These are phyloP conservation scores for Trichogramma dendrolimi DNA, from an alignment of 2,888 invertebrate species.

Conservation along the genomic window DNA sequence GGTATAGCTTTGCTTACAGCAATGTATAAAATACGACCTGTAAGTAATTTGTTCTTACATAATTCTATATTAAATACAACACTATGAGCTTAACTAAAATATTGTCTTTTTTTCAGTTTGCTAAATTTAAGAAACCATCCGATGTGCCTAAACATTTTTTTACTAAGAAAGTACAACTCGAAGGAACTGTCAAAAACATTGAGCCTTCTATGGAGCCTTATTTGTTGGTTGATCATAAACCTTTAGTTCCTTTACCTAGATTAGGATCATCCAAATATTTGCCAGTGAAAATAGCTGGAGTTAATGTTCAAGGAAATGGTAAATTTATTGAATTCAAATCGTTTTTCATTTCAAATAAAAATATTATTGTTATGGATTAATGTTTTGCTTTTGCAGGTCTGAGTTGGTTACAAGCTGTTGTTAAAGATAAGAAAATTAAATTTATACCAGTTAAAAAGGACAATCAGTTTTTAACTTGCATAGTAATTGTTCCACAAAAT, in stretches of 20 bases:
- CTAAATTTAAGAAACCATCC: conserved; percentile 60
- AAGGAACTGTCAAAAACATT: conserved; percentile 55
- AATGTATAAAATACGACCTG: conserved; percentile 60
- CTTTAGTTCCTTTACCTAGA: conserved; percentile 57
- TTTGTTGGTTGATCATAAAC: conserved; percentile 58
- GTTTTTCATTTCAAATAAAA: conserved; percentile 3
- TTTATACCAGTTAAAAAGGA: conserved; percentile 54
- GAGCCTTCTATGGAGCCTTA: conserved; percentile 55
- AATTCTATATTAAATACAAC: conserved; percentile 17
- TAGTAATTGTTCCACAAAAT: conserved; percentile 47
- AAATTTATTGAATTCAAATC: neutral
- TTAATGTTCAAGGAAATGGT: conserved; percentile 54
- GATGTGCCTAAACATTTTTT: conserved; percentile 61
- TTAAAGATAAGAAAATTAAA: conserved; percentile 54
- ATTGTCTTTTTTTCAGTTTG: conserved; percentile 52
- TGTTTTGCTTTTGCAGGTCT: conserved; percentile 48
- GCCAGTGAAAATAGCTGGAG: conserved; percentile 56
- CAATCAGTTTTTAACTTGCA: conserved; percentile 52
- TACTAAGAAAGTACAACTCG: conserved; percentile 54
- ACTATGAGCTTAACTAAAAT: conserved; percentile 1
- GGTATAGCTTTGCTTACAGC: conserved; percentile 58
- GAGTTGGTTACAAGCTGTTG: conserved; percentile 60
- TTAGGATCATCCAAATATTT: conserved; percentile 56
- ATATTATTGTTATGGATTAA: neutral
- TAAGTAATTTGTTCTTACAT: conserved; percentile 46